Evolutionary conservation across 2,888 invertebrate species (phyloP), one percentile per base, ranked within the genome.

Genomic region (Geophilus truncorum): DNA sequence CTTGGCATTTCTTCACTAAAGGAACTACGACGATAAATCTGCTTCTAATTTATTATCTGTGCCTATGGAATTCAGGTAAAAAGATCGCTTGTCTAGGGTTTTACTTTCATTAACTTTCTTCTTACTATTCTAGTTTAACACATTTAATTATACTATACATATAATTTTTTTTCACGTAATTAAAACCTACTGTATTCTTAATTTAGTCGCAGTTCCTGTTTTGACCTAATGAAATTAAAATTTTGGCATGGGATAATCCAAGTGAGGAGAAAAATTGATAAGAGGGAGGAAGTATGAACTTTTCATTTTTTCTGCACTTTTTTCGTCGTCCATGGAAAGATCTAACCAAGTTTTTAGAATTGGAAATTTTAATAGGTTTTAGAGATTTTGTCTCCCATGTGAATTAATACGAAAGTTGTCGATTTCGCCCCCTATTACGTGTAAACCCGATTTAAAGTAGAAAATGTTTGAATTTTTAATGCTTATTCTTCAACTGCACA

Each of bases 21-120:
- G 79, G 79, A 30, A 23, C 28, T 18, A 18, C 23, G 23, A 30
- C 62, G 62, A 30, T 51, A 79, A 79, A 79, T 57, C 28, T 30
- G 25, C 57, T 79, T 62, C 79, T n/a, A 79, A 79, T 62, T 32
- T 79, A 15, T 62, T 79, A 62, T 57, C 79, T 62, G 79, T 79
- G 21, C 79, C 51, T 18, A n/a, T 21, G n/a, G 79, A 79, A 21
- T 18, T 6, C 51, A 79, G 79, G 79, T 79, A 79, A 40, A 40
- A 1, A 12, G n/a, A 40, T 40, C 9, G 18, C 70, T 70, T 28
- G 40, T 10, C 40, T 40, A n/a, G 15, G 40, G 3, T 40, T 9
- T 40, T 10, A 40, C 4, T n/a, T n/a, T n/a, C n/a, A n/a, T n/a
- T n/a, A n/a, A n/a, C n/a, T n/a, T n/a, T n/a, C n/a, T n/a, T n/a